Evolutionary conservation across 2,113 vertebrate species (phyloP), one percentile per base, ranked within the genome.

Genomic region (Trichomycterus rosablanca): DNA sequence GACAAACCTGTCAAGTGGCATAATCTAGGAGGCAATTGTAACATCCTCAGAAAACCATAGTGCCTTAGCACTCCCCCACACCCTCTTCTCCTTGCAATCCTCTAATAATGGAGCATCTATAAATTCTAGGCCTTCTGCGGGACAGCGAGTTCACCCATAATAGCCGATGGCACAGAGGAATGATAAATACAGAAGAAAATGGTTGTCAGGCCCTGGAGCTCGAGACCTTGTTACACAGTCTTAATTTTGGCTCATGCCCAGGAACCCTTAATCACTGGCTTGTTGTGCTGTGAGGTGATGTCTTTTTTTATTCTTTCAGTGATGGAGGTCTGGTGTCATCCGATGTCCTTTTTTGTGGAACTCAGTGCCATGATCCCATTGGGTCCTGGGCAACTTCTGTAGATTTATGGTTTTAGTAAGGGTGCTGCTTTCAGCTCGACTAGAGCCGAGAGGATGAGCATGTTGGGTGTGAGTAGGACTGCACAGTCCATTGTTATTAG

Each of bases 141-240:
- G 87, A 90, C 83, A 81, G 87, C 37, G 55, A 72, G 77, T 82
- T 84, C 76, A 79, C 63, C 58, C 30, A 46, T 82, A 85, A 81
- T 77, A 80, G 74, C 91, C 89, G 88, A 86, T 87, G 88, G 78
- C 75, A 77, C 76, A 89, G 89, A 84, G 87, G 86, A 89, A 91
- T 93, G 89, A 95, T 92, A 93, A 90, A 91, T 93, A 91, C 91
- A 85, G 85, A 88, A 89, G 85, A 84, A 90, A 95, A 91, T 86
- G 84, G 89, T 88, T 91, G 90, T 92, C 89, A 92, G 72, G 70
- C 62, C 59, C 50, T 5, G 84, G 87, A 83, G 85, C 88, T 84
- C 79, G 78, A 16, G 85, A 93, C 86, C 91, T 90, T 90, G 89
- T 92, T 93, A 92, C 90, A 88, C 85, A 91, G 88, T 92, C 89